phyloP scores from a whole-genome alignment of 2,888 invertebrate species.

The Watsonalla binaria region DNA sequence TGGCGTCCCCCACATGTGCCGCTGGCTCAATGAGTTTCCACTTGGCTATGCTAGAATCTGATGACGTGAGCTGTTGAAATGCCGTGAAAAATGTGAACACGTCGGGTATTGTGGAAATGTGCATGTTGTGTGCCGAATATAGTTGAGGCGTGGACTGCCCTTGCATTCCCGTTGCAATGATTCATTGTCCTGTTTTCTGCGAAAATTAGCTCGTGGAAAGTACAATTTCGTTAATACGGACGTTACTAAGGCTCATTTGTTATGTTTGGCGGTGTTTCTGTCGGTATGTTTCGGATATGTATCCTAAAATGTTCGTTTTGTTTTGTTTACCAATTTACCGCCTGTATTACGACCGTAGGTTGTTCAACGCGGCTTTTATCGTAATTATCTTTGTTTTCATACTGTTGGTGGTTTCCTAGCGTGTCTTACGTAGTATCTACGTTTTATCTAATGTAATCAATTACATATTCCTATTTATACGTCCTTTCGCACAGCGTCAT shows the following conservation, averaged over 20 bases:
- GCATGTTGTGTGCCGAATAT: conserved; percentile 38
- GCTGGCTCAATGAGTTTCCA: conserved; percentile 66
- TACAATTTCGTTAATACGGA: conserved; percentile 20
- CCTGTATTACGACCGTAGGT: conserved; percentile 19
- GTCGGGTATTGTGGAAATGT: conserved; percentile 27
- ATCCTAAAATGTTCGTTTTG: conserved; percentile 33
- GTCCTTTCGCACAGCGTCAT: not conserved
- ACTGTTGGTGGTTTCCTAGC: conserved; percentile 4
- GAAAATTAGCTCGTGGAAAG: conserved; percentile 41
- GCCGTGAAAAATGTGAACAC: conserved; percentile 44
- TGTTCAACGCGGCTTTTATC: conserved; percentile 13
- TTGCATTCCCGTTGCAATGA: conserved; percentile 53
- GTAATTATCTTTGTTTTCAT: conserved; percentile 22
- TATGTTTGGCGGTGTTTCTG: conserved; percentile 9
- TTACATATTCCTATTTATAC: not conserved
- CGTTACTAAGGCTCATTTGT: conserved; percentile 6
- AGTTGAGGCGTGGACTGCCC: conserved; percentile 35
- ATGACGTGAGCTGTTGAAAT: conserved; percentile 60
- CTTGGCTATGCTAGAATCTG: conserved; percentile 55
- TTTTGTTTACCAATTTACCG: conserved; percentile 69
- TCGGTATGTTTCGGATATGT: conserved; percentile 28
- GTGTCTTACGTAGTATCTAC: not conserved
- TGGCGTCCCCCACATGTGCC: conserved; percentile 87
- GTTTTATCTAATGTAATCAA: not conserved
- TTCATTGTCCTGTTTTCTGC: conserved; percentile 67